A percentile compares a stretch with the other conserved stretches of the same genome.
These are phyloP conservation scores for Trematomus bernacchii DNA, from an alignment of 2,797 vertebrate genomes.

Conservation along the genomic window DNA sequence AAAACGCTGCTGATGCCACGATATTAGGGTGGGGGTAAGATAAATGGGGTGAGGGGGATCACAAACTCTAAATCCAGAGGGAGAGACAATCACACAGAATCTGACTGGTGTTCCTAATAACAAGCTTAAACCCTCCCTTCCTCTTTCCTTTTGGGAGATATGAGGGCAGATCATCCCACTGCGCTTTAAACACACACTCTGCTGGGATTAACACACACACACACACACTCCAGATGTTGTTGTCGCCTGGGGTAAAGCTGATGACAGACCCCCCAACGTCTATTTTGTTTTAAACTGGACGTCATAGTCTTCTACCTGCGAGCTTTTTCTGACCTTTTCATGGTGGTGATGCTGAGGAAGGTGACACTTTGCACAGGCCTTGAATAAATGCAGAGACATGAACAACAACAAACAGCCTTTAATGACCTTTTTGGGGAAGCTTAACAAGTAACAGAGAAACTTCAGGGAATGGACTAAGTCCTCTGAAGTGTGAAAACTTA, in stretches of 20 bases:
- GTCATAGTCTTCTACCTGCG: constrained; percentile 51
- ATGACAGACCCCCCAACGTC: constrained; percentile 34
- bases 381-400: constrained; percentile 7
- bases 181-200: constrained; percentile 71
- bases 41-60: constrained; percentile 28
- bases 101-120: constrained; percentile 65
- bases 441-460: not conserved
- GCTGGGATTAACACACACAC: constrained; percentile 58
- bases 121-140: constrained; percentile 60
- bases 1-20: constrained; percentile 40
- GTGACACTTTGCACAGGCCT: constrained; percentile 20
- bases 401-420: not conserved
- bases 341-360: not conserved
- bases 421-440: not conserved
- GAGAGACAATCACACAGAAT: constrained; percentile 46
- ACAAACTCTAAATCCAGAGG: constrained; percentile 46
- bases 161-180: constrained; percentile 65
- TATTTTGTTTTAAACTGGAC: constrained; percentile 34
- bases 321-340: constrained; percentile 53
- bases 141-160: constrained; percentile 20
- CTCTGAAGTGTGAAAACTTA: not conserved
- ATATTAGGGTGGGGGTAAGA: constrained; percentile 24
- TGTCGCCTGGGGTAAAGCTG: constrained; percentile 59
- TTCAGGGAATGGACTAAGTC: not conserved
- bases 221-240: constrained; percentile 67